Percentiles rank a stretch among this genome's conserved stretches.
These are phyloP conservation scores for Cylloceria caligata DNA, from an alignment of 2,888 invertebrate species.

Conservation along the genomic window DNA sequence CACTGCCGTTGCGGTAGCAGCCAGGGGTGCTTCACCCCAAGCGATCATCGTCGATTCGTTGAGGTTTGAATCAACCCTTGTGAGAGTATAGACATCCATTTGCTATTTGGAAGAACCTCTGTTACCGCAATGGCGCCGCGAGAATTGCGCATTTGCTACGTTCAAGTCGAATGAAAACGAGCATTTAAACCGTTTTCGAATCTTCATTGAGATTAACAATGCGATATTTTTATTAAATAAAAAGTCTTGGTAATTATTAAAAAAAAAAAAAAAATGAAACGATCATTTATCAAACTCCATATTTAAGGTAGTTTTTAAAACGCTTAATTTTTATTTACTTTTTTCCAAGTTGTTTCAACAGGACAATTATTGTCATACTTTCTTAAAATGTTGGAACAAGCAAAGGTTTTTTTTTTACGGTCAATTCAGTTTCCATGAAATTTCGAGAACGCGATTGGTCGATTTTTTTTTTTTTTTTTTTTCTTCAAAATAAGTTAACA, in stretches of 20 bases:
- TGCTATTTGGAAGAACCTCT: constrained; percentile 22
- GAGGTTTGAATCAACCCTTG: constrained; percentile 58
- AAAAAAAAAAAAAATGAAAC: not conserved
- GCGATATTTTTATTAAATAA: not conserved
- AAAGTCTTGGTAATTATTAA: not conserved
- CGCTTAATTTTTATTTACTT: not conserved
- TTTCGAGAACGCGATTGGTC: not conserved
- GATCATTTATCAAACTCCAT: not conserved
- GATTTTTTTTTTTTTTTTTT: not conserved
- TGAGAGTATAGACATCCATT: constrained; percentile 16
- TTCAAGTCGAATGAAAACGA: not conserved
- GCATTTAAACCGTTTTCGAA: not conserved
- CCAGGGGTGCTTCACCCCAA: constrained; percentile 63
- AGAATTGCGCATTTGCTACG: constrained; percentile 5
- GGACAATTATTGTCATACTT: not conserved
- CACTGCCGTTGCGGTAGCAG: constrained; percentile 37
- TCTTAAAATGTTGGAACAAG: not conserved
- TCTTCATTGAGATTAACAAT: not conserved
- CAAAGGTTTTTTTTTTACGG: not conserved
- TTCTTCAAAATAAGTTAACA: not conserved
- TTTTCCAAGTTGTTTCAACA: not conserved
- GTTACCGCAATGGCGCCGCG: constrained; percentile 47
- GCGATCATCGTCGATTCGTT: constrained; percentile 37
- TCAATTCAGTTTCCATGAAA: not conserved
- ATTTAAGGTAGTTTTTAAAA: not conserved